Conservation (phyloP, 1,140 invertebrate species). For the Drosophila suzukii region DNA sequence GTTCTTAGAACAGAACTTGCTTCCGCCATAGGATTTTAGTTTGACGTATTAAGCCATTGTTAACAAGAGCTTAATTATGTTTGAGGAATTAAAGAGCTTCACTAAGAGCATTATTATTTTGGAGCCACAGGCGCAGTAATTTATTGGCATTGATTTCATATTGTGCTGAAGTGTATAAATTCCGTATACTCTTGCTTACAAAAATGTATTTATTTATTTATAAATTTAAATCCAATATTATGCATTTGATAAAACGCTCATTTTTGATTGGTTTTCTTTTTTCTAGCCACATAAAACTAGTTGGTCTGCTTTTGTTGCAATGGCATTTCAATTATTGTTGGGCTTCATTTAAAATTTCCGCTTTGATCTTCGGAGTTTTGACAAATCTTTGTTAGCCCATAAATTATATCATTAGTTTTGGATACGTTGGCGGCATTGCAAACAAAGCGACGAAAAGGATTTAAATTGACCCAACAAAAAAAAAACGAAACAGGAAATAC, state of each 20-base stretch:
- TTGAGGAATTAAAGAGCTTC: conserved; percentile 25
- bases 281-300: neutral
- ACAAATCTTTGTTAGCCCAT: conserved; percentile 19
- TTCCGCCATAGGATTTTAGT: conserved; percentile 54
- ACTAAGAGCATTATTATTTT: conserved; percentile 31
- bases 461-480: neutral
- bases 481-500: conserved; percentile 5
- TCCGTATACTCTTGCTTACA: conserved; percentile 11
- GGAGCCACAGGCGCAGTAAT: conserved; percentile 37
- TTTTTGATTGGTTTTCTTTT: neutral
- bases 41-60: conserved; percentile 54
- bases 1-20: conserved; percentile 42
- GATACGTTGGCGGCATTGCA: conserved; percentile 12
- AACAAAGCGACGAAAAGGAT: conserved; percentile 22
- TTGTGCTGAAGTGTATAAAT: neutral
- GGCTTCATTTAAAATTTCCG: neutral
- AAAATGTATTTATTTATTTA: neutral
- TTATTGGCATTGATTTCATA: conserved; percentile 27
- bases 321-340: conserved; percentile 11
- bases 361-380: conserved; percentile 13
- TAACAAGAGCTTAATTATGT: conserved; percentile 72
- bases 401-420: conserved; percentile 35
- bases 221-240: neutral
- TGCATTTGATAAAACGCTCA: neutral
- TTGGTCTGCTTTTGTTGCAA: conserved; percentile 8